A percentile compares a stretch with the other conserved stretches of the same genome.
Evolutionary conservation across 1,140 invertebrate species (phyloP).

Genomic region (Bursaphelenchus mucronatus): DNA sequence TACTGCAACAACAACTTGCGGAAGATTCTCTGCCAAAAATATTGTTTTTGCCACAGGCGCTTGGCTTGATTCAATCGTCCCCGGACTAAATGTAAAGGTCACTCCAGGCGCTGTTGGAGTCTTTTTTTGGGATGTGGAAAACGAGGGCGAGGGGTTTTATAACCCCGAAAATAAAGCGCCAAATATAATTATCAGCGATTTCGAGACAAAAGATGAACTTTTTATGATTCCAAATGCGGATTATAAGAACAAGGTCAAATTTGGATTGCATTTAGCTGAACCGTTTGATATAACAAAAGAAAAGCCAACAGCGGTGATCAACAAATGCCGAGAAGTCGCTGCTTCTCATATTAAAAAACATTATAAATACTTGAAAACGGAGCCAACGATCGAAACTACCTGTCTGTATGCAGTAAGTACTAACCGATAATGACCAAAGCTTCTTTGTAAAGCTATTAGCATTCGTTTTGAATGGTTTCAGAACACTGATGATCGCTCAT

Average conservation of each 20-base stretch:
- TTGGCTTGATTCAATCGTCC: slow-evolving; percentile 39
- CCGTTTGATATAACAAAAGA: slow-evolving; percentile 14
- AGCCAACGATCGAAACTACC: slow-evolving; percentile 25
- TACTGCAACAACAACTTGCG: not conserved
- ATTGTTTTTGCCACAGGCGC: slow-evolving; percentile 43
- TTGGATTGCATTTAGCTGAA: slow-evolving; percentile 38
- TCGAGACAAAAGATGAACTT: slow-evolving; percentile 33
- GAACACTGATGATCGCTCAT: slow-evolving; percentile 45
- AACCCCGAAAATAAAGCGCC: slow-evolving; percentile 32
- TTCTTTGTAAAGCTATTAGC: not conserved
- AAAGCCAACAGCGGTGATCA: slow-evolving; percentile 11
- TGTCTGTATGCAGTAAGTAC: slow-evolving; percentile 48
- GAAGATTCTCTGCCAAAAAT: not conserved
- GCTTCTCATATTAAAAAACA: slow-evolving; percentile 40
- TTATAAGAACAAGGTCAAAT: slow-evolving; percentile 44
- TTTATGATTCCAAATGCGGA: slow-evolving; percentile 46
- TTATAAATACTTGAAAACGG: slow-evolving; percentile 35
- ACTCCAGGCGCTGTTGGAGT: slow-evolving; percentile 30
- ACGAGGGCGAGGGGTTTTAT: slow-evolving; percentile 24
- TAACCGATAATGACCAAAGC: slow-evolving; percentile 2
- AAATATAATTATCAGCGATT: slow-evolving; percentile 42
- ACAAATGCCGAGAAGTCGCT: slow-evolving; percentile 17
- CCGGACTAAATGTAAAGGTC: slow-evolving; percentile 27
- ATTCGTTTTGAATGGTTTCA: slow-evolving; percentile 25
- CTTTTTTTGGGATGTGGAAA: slow-evolving; percentile 43